These are phyloP conservation scores for Sarcoramphus papa DNA, from an alignment of 2,797 vertebrate species.

Conservation along the genomic window DNA sequence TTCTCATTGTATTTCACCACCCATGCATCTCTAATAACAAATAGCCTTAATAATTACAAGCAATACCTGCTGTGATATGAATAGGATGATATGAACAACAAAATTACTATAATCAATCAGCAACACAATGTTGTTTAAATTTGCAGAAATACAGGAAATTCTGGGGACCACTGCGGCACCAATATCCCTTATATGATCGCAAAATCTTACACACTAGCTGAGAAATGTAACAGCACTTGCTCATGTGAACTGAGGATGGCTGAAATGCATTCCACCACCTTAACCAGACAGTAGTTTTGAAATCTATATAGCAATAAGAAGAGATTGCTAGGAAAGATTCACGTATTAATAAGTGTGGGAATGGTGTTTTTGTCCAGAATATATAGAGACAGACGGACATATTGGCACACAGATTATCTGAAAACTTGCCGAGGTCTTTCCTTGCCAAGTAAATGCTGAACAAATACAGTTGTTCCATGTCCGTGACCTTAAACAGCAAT, in stretches of 20 bases:
- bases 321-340: neutral
- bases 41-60: conserved; percentile 55
- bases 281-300: neutral
- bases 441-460: neutral
- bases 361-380: neutral
- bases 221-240: neutral
- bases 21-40: conserved; percentile 45
- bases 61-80: conserved; percentile 53
- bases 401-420: neutral
- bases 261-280: neutral
- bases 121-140: neutral
- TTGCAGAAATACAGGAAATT: conserved; percentile 6
- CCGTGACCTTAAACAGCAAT: neutral
- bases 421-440: neutral
- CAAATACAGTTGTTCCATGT: neutral
- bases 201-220: neutral
- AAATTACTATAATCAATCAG: conserved; percentile 48
- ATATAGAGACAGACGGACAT: neutral
- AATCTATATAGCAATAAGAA: neutral
- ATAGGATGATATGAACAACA: conserved; percentile 34
- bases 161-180: fast-evolving
- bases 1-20: conserved; percentile 26
- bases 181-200: neutral
- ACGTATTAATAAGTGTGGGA: too few relatives aligned
- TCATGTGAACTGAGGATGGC: neutral